Conservation (phyloP, 2,888 invertebrate species). For the Exephanes ischioxanthus region DNA sequence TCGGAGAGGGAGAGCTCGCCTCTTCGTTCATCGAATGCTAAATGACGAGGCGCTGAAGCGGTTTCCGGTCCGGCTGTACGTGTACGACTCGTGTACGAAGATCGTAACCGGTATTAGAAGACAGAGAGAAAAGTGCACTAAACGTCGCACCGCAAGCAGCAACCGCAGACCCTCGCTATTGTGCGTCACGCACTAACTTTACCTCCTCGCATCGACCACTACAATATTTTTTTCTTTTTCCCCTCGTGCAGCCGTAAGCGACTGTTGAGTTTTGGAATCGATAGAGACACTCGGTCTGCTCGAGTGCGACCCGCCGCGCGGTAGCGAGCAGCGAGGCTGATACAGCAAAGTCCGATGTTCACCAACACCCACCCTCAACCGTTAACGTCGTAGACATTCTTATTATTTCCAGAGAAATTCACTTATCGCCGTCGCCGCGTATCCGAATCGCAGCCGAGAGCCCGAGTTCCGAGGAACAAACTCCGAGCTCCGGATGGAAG, state of each 20-base stretch:
- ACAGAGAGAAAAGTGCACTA: background rate
- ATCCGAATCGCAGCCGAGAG: background rate
- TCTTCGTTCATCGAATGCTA: conserved; percentile 60
- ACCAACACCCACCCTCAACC: conserved; percentile 4
- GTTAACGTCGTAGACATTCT: conserved; percentile 28
- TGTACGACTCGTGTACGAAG: conserved; percentile 1
- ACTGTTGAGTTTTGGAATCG: conserved; percentile 33
- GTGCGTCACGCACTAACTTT: conserved; percentile 57
- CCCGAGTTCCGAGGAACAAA: background rate
- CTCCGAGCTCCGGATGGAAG: background rate
- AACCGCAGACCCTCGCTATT: conserved; percentile 13
- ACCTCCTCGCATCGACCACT: conserved; percentile 37
- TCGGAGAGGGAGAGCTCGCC: conserved; percentile 5
- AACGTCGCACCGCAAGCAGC: conserved; percentile 31
- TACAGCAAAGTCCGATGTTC: conserved; percentile 27
- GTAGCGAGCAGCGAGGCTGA: background rate
- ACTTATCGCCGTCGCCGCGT: conserved; percentile 4
- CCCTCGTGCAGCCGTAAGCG: background rate
- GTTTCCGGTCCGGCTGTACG: conserved; percentile 54
- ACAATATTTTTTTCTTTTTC: background rate
- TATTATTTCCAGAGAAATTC: conserved; percentile 22
- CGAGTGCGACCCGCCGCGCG: conserved; percentile 1
- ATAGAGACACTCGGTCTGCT: background rate
- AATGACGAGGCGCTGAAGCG: conserved; percentile 62
- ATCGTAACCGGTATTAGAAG: background rate